Conservation (phyloP, 1,140 invertebrate genomes). For the Nymphalis io region DNA sequence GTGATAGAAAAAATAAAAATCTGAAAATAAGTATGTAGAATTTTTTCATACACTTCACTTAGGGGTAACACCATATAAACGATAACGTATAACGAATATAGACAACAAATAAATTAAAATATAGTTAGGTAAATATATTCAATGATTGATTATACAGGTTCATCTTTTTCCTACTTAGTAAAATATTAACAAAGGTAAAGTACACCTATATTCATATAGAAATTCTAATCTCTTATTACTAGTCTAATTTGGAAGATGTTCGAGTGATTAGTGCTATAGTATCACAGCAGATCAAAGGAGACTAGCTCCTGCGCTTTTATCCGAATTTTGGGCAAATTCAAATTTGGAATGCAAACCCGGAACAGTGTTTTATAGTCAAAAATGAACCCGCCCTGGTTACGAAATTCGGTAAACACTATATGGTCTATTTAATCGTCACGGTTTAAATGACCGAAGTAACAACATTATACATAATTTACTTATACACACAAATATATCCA, state of each 20-base stretch:
- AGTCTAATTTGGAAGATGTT: constrained; percentile 75
- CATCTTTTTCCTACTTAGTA: constrained; percentile 65
- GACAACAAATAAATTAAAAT: constrained; percentile 71
- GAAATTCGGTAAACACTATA: neutral
- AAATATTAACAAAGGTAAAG: constrained; percentile 70
- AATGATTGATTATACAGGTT: constrained; percentile 61
- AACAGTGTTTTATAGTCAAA: neutral
- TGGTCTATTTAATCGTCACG: neutral
- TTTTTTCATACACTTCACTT: constrained; percentile 78
- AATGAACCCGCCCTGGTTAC: neutral
- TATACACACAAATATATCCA: constrained; percentile 19
- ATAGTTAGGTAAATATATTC: constrained; percentile 67
- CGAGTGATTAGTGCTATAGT: constrained; percentile 70
- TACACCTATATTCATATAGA: constrained; percentile 69
- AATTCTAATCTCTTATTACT: constrained; percentile 74
- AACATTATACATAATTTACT: neutral
- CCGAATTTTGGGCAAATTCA: constrained; percentile 9
- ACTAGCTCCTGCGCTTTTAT: constrained; percentile 46
- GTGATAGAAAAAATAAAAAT: constrained; percentile 80
- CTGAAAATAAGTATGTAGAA: constrained; percentile 79
- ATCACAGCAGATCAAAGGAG: constrained; percentile 74
- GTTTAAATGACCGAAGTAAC: neutral
- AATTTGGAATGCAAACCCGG: neutral
- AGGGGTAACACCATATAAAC: constrained; percentile 69
- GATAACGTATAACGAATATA: constrained; percentile 67